A percentile compares a stretch with the other conserved stretches of the same genome.
phyloP scores from a whole-genome alignment of 2,797 vertebrate species.

The Pipistrellus nathusii region DNA sequence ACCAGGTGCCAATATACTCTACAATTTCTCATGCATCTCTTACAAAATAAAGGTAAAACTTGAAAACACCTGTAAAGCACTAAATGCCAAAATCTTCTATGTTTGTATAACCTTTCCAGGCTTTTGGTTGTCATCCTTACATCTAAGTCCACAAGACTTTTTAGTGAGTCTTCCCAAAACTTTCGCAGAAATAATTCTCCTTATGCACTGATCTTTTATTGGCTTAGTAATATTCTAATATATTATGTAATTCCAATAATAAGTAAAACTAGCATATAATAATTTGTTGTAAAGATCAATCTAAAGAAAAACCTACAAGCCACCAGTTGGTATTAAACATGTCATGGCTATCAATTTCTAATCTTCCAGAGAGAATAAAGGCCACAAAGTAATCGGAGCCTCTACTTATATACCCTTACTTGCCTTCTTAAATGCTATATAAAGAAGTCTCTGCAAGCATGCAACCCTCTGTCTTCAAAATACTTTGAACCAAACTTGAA shows the following conservation, averaged over 20 bases:
- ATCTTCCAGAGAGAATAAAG: neutral
- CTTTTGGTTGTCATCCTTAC: conserved; percentile 13
- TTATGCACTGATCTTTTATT: neutral
- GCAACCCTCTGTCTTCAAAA: conserved; percentile 11
- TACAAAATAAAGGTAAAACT: conserved; percentile 3
- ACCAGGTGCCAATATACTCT: neutral
- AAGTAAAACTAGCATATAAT: neutral
- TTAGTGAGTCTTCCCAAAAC: neutral
- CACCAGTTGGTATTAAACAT: neutral
- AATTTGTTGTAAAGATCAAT: conserved; percentile 14
- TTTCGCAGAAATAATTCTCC: conserved; percentile 34
- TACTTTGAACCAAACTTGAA: neutral
- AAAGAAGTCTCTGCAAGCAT: neutral
- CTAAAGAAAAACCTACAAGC: neutral
- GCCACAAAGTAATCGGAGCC: neutral
- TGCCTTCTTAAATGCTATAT: neutral
- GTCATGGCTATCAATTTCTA: neutral
- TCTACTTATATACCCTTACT: neutral
- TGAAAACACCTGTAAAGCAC: conserved; percentile 31
- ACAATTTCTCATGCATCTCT: neutral
- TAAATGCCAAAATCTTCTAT: neutral
- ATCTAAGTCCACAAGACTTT: neutral
- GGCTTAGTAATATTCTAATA: neutral
- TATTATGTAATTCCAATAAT: neutral
- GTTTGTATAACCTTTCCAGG: neutral